Evolutionary conservation across 2,113 vertebrate genomes (phyloP), one percentile per base, ranked within the genome.

Genomic region (Turdus rufiventris): DNA sequence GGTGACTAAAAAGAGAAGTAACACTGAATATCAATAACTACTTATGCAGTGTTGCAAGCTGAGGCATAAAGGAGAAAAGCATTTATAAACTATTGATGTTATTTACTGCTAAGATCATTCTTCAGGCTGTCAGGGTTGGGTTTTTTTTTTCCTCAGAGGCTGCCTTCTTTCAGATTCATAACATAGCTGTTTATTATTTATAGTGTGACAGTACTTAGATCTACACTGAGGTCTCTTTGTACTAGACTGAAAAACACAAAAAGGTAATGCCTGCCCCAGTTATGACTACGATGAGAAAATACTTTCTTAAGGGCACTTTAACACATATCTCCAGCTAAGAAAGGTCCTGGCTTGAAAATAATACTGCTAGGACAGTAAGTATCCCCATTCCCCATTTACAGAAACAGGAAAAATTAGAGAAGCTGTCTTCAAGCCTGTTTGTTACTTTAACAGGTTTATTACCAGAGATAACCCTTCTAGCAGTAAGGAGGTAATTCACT

Each of bases 81-180:
- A 42, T 94, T 95, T 88, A 89, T 95, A 43, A 94, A 93, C 43
- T 70, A 96, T 92, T 96, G 73, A 93, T 94, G 67, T 66, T 91
- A 91, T 94, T 95, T 95, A 88, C 75, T 62, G 47, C 48, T 85
- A 91, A 96, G 67, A 93, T 73, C 47, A 36, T 66, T 87, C 54
- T 92, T 81, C 60, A 92, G 66, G 23, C 65, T 97, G 86, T 68
- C 94, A 84, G 33, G n/a, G 36, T 60, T 75, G 19, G 1, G 0
- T 21, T 63, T 72, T 70, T 72, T 73, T 87, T 57, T 7, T 65
- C 71, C 40, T 75, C 48, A 78, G 75, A 88, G 68, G 48, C 23
- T 78, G 68, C 21, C 24, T 83, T 83, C 20, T 77, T 85, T 89
- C 56, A 92, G 70, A 89, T 74, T 86, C 53, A 50, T 85, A 68